phyloP scores from a whole-genome alignment of 1,140 invertebrate genomes.

The Metaphire vulgaris region DNA sequence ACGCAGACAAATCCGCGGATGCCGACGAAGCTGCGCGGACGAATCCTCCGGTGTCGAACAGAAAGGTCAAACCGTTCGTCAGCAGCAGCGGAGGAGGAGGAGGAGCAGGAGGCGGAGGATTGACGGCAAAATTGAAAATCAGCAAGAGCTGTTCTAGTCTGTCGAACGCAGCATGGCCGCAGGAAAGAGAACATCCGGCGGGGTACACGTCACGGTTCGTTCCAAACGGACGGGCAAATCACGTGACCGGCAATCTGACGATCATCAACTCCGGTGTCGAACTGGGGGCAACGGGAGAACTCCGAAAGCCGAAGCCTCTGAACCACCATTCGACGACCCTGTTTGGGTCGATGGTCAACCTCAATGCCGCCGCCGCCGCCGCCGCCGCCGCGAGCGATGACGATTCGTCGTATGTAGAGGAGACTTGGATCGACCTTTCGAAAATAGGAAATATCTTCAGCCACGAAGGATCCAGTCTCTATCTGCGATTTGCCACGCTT shows the following conservation, averaged over 20 bases:
- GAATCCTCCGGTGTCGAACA: not conserved
- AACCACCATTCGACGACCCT: not conserved
- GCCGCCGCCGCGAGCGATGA: not conserved
- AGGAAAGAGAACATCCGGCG: too few species aligned
- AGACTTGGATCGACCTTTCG: conserved; percentile 11
- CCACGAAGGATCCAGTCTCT: conserved; percentile 27
- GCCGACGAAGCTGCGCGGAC: not conserved
- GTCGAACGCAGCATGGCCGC: too few species aligned
- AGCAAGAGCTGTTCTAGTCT: not conserved
- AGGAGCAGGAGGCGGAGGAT: too few species aligned
- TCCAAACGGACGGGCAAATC: too few species aligned
- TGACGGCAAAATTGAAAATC: not conserved
- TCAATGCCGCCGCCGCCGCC: too few species aligned
- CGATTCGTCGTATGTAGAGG: not conserved
- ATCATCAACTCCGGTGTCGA: not conserved
- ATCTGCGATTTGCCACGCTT: conserved; percentile 22
- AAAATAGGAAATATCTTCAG: conserved; percentile 16
- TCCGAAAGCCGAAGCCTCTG: not conserved
- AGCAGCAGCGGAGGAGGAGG: too few species aligned
- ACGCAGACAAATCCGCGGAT: not conserved
- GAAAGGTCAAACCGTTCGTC: not conserved
- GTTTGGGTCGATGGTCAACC: not conserved
- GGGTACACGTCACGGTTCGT: too few species aligned
- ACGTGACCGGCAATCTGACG: not conserved
- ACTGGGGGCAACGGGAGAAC: not conserved